A percentile compares a stretch with the other conserved stretches of the same genome.
These are phyloP conservation scores for Limnothrissa miodon DNA, from an alignment of 2,113 vertebrate species.

Conservation along the genomic window DNA sequence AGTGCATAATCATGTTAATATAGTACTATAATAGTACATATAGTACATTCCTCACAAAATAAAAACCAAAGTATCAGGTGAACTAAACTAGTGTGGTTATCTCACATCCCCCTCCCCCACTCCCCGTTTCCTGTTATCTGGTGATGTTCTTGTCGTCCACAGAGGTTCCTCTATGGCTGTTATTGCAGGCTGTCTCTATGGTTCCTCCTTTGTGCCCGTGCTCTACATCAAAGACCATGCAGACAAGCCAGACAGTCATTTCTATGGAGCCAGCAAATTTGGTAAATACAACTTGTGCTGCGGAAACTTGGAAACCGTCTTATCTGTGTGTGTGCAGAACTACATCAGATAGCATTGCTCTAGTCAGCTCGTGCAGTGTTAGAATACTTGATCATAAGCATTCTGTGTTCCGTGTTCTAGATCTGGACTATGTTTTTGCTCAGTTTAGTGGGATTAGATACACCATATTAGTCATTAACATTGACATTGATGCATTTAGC, in stretches of 20 bases:
- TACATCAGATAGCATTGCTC: background rate
- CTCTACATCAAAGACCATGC: constrained; percentile 83
- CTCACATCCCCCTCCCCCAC: background rate
- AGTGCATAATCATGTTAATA: too few species aligned
- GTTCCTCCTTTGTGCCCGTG: constrained; percentile 79
- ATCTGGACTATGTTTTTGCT: too few species aligned
- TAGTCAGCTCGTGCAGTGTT: background rate
- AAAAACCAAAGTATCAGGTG: background rate
- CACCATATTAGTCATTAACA: too few species aligned
- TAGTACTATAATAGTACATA: too few species aligned
- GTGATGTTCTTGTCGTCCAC: constrained; percentile 36
- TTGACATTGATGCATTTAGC: too few species aligned
- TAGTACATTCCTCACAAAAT: background rate
- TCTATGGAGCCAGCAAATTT: constrained; percentile 77
- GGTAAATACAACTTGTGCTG: constrained; percentile 62
- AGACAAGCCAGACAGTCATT: constrained; percentile 67
- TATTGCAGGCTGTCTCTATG: constrained; percentile 75
- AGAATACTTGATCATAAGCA: background rate
- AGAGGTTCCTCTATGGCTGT: constrained; percentile 77
- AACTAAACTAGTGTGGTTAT: background rate
- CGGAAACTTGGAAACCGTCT: background rate
- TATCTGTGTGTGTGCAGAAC: background rate
- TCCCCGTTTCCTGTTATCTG: background rate
- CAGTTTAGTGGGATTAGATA: too few species aligned
- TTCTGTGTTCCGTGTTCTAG: background rate